phyloP scores from a whole-genome alignment of 2,888 invertebrate genomes.

The Lysandra bellargus region DNA sequence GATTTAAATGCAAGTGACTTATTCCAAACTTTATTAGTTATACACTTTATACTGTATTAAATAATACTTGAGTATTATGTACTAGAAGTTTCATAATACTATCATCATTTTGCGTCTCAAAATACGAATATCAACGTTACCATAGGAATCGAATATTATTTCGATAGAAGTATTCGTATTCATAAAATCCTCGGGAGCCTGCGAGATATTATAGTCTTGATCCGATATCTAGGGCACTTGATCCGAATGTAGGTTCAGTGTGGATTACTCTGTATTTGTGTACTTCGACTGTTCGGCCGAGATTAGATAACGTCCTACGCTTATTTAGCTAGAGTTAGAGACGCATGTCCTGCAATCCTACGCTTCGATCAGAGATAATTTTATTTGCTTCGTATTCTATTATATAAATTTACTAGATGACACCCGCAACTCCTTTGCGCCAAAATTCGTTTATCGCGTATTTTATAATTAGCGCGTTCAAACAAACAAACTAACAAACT shows the following conservation, averaged over 20 bases:
- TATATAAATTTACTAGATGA: too few species aligned
- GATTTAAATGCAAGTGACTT: too few species aligned
- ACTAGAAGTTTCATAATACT: too few species aligned
- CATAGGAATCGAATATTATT: not conserved
- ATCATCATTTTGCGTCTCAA: not conserved
- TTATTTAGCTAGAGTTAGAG: not conserved
- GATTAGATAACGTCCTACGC: slow-evolving; percentile 15
- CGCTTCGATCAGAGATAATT: not conserved
- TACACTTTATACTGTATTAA: too few species aligned
- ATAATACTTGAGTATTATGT: too few species aligned
- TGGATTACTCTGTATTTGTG: slow-evolving; percentile 24
- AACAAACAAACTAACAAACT: too few species aligned
- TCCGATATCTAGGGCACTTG: slow-evolving; percentile 18
- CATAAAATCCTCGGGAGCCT: slow-evolving; percentile 22
- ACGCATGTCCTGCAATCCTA: not conserved
- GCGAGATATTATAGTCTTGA: slow-evolving; percentile 6
- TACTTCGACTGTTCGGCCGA: slow-evolving; percentile 2
- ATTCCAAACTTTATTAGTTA: too few species aligned
- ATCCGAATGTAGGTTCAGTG: slow-evolving; percentile 4
- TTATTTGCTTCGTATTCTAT: too few species aligned
- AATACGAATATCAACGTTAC: not conserved
- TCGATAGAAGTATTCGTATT: slow-evolving; percentile 12
- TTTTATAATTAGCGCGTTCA: too few species aligned
- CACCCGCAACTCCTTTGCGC: too few species aligned
- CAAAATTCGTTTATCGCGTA: too few species aligned